Conservation (phyloP, 2,888 invertebrate genomes). For the Odontocolon sp. region DNA sequence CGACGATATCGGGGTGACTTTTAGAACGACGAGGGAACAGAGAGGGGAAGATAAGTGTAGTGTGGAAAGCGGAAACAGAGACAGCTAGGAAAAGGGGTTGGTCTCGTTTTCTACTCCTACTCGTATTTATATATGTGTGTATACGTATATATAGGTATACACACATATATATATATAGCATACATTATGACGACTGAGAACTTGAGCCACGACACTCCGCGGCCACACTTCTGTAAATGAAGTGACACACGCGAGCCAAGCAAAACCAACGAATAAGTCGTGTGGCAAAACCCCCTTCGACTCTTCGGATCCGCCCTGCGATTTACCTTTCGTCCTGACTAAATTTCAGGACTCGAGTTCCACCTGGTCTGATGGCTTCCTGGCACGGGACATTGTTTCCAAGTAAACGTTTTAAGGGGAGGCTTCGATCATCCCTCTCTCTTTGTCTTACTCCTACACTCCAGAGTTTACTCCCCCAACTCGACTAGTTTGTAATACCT, state of each 20-base stretch:
- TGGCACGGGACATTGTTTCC: slow-evolving; percentile 77
- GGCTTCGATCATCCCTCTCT: slow-evolving; percentile 27
- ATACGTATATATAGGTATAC: too few relatives aligned
- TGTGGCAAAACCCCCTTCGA: slow-evolving; percentile 18
- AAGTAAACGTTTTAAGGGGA: slow-evolving; percentile 64
- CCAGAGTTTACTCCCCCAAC: slow-evolving; percentile 1
- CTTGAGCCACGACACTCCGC: slow-evolving; percentile 64
- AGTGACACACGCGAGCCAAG: slow-evolving; percentile 75
- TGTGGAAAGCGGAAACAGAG: slow-evolving; percentile 11
- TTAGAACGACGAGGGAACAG: neutral
- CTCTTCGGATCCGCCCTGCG: slow-evolving; percentile 49
- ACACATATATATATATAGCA: too few relatives aligned
- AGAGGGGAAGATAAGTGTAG: slow-evolving; percentile 26
- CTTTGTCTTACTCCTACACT: slow-evolving; percentile 4
- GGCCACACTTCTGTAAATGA: slow-evolving; percentile 71
- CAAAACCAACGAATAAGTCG: slow-evolving; percentile 39
- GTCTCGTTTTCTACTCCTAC: too few relatives aligned
- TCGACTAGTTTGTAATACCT: slow-evolving; percentile 1
- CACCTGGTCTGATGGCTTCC: slow-evolving; percentile 72
- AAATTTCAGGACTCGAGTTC: slow-evolving; percentile 55
- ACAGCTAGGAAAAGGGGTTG: slow-evolving; percentile 33
- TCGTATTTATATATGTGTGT: slow-evolving; percentile 26
- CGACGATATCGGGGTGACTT: neutral
- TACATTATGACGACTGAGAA: slow-evolving; percentile 24
- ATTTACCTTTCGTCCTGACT: slow-evolving; percentile 65